phyloP scores from a whole-genome alignment of 1,140 invertebrate species.

The Popillia japonica region DNA sequence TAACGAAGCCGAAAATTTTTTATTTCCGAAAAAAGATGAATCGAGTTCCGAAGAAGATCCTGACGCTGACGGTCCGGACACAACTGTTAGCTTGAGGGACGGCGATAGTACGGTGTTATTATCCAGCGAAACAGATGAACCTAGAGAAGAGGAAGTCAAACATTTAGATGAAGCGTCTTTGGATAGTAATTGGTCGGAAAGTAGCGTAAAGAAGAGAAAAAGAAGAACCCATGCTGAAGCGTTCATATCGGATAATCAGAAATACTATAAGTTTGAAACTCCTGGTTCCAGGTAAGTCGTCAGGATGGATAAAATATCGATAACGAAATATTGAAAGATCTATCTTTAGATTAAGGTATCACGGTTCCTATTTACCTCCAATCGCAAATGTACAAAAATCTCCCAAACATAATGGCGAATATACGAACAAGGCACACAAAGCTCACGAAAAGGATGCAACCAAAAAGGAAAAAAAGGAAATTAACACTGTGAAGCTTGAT shows the following conservation, averaged over 20 bases:
- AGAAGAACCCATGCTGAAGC: slow-evolving; percentile 67
- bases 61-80: slow-evolving; percentile 57
- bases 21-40: slow-evolving; percentile 76
- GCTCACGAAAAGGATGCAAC: slow-evolving; percentile 37
- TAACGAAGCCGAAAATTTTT: slow-evolving; percentile 83
- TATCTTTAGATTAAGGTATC: slow-evolving; percentile 56
- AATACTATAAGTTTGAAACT: slow-evolving; percentile 71
- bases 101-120: slow-evolving; percentile 44
- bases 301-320: not conserved
- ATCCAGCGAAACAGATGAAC: slow-evolving; percentile 44
- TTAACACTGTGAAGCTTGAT: slow-evolving; percentile 40
- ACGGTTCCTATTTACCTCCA: slow-evolving; percentile 54
- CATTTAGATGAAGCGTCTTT: slow-evolving; percentile 53
- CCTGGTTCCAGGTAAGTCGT: slow-evolving; percentile 62
- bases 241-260: slow-evolving; percentile 68
- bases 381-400: slow-evolving; percentile 44
- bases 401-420: slow-evolving; percentile 53
- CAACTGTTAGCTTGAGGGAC: slow-evolving; percentile 38
- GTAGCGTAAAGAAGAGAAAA: slow-evolving; percentile 57
- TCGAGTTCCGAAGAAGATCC: slow-evolving; percentile 58
- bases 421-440: slow-evolving; percentile 40
- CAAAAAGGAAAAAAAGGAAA: slow-evolving; percentile 5
- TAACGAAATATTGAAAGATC: not conserved
- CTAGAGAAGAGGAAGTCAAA: slow-evolving; percentile 39
- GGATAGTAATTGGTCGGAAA: slow-evolving; percentile 53